A percentile compares a stretch with the other conserved stretches of the same genome.
These are phyloP conservation scores for Tethea ocularis DNA, from an alignment of 2,888 invertebrate genomes.

Conservation along the genomic window DNA sequence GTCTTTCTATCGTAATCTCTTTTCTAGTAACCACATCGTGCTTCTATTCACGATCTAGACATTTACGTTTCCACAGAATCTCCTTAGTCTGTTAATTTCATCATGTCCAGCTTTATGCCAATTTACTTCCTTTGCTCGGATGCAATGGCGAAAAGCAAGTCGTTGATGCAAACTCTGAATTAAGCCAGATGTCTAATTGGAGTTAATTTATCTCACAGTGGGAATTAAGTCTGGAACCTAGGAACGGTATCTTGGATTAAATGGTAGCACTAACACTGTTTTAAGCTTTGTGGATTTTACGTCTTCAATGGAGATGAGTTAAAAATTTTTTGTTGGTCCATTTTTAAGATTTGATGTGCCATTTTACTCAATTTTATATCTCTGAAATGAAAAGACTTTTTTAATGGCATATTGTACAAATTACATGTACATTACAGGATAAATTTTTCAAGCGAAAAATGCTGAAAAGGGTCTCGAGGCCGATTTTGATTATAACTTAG, in stretches of 20 bases:
- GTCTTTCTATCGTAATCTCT: neutral
- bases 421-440: no score
- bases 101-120: neutral
- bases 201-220: neutral
- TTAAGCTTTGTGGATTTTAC: neutral
- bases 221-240: neutral
- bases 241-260: constrained; percentile 1
- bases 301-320: neutral
- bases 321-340: neutral
- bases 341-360: no score
- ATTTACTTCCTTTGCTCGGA: neutral
- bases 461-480: no score
- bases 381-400: no score
- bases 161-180: neutral
- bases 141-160: neutral
- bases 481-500: no score
- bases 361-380: no score
- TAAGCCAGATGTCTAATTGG: constrained; percentile 4
- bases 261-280: neutral
- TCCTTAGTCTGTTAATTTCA: neutral
- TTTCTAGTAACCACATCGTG: neutral
- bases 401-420: no score
- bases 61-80: neutral
- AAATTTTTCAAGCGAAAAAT: no score
- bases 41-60: neutral